phyloP scores from a whole-genome alignment of 2,113 vertebrate genomes.

The Serinus canaria region DNA sequence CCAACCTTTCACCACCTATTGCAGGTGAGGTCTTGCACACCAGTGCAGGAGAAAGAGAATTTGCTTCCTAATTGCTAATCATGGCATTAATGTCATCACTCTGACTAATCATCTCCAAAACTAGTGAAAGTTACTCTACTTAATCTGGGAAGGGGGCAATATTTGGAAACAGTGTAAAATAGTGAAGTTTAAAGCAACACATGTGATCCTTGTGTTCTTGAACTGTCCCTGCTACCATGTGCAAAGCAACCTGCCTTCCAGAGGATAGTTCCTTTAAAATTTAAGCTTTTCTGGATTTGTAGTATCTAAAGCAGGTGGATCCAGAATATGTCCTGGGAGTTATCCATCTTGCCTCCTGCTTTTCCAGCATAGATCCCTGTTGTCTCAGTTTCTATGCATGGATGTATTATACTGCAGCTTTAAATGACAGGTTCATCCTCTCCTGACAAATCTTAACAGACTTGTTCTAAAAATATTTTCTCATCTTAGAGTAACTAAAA shows the following conservation, averaged over 20 bases:
- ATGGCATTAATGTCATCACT: background rate
- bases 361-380: background rate
- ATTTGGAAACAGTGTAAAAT: background rate
- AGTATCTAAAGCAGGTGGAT: background rate
- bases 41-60: background rate
- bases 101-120: background rate
- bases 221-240: fast-evolving
- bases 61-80: background rate
- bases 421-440: background rate
- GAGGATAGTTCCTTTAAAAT: background rate
- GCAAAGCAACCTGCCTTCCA: background rate
- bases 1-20: background rate
- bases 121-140: background rate
- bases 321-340: background rate
- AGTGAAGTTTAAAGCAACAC: background rate
- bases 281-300: background rate
- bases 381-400: background rate
- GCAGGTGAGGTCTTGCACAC: background rate
- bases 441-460: background rate
- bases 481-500: background rate
- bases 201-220: background rate
- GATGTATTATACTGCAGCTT: background rate
- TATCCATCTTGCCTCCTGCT: background rate
- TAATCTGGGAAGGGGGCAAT: background rate
- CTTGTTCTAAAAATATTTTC: slow-evolving; percentile 13